phyloP scores from a whole-genome alignment of 1,140 invertebrate species.

The Himalopsyche phryganea region DNA sequence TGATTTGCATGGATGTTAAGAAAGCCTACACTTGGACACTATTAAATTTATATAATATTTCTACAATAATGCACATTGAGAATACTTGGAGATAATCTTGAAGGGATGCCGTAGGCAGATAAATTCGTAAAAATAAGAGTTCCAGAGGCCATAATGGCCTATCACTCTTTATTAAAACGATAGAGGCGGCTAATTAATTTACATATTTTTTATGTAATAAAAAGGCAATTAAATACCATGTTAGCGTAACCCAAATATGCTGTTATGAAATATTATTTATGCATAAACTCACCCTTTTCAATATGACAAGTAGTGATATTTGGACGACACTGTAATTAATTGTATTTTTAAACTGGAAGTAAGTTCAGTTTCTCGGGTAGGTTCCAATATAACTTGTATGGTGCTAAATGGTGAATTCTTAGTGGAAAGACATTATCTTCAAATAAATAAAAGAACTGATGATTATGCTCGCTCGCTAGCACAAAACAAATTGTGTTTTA shows the following conservation, averaged over 20 bases:
- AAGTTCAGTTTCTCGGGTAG: background rate
- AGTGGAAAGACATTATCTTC: no score
- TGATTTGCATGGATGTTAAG: no score
- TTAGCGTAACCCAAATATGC: slow-evolving; percentile 7
- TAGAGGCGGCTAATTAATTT: slow-evolving; percentile 28
- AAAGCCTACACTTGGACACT: no score
- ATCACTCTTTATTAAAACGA: slow-evolving; percentile 30
- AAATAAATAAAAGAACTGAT: no score
- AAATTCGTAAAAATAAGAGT: no score
- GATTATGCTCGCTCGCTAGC: no score
- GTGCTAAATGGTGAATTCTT: no score
- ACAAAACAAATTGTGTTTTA: no score
- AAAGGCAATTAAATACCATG: slow-evolving; percentile 23
- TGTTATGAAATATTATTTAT: slow-evolving; percentile 3
- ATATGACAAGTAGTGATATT: slow-evolving; percentile 14
- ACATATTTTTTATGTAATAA: slow-evolving; percentile 30
- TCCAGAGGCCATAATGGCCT: slow-evolving; percentile 10
- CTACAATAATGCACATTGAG: no score
- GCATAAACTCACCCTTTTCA: background rate
- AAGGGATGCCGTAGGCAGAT: no score
- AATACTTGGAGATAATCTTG: no score
- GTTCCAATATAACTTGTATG: background rate
- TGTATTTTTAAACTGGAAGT: background rate
- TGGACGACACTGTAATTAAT: slow-evolving; percentile 5
- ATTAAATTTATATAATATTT: no score